Conservation (phyloP, 2,797 vertebrate genomes). For the Eurystomus glaucurus region DNA sequence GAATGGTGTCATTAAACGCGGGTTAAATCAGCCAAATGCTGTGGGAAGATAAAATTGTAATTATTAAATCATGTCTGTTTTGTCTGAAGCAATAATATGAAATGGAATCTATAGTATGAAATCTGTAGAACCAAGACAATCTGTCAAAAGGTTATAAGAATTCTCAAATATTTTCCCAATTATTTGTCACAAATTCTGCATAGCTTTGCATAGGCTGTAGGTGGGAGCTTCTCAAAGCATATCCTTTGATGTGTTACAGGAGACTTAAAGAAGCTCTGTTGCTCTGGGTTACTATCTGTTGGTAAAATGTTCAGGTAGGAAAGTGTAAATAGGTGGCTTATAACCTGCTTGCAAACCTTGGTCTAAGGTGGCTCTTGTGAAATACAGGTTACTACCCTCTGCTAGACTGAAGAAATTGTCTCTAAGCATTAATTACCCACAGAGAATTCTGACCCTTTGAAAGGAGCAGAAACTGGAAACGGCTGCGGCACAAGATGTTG, state of each 20-base stretch:
- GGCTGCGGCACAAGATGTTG: not conserved
- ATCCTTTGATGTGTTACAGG: fast-evolving
- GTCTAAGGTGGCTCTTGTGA: not conserved
- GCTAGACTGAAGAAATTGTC: not conserved
- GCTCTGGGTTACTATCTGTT: not conserved
- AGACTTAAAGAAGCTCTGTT: not conserved
- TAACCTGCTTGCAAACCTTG: not conserved
- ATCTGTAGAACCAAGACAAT: not conserved
- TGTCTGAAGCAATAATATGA: not conserved
- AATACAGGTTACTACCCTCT: not conserved
- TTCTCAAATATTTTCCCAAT: not conserved
- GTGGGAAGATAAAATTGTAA: not conserved
- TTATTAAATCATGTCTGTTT: not conserved
- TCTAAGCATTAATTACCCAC: not conserved
- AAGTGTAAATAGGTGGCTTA: not conserved
- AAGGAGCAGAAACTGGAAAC: not conserved
- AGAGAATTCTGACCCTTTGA: not conserved
- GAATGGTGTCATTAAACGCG: not conserved
- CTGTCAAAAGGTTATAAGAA: not conserved
- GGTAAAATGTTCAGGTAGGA: not conserved
- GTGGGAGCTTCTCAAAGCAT: not conserved
- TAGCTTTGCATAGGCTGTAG: not conserved
- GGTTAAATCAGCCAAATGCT: not conserved
- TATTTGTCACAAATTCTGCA: not conserved
- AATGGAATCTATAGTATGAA: not conserved